A percentile compares a stretch with the other conserved stretches of the same genome.
Evolutionary conservation across 2,113 vertebrate genomes (phyloP).

Genomic region (Camelus bactrianus): DNA sequence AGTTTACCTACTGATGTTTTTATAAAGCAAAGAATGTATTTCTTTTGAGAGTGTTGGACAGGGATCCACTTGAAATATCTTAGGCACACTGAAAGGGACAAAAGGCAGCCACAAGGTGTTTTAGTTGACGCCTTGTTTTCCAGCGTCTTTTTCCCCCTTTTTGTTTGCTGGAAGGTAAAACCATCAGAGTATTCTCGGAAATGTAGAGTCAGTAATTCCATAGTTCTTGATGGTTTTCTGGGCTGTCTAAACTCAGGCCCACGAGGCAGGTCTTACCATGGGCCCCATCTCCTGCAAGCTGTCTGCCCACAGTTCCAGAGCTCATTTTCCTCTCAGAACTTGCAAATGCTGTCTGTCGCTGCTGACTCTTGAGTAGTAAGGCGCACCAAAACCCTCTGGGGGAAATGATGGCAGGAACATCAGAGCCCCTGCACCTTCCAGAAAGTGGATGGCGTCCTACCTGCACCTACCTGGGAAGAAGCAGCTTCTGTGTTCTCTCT

Average conservation of each 20-base stretch:
- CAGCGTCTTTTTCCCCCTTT: background rate
- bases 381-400: background rate
- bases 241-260: slow-evolving; percentile 31
- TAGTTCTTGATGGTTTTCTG: background rate
- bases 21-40: background rate
- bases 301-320: slow-evolving; percentile 55
- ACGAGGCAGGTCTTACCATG: slow-evolving; percentile 37
- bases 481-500: too few species aligned
- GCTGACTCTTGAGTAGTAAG: background rate
- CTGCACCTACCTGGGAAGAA: fast-evolving
- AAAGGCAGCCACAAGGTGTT: background rate
- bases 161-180: background rate
- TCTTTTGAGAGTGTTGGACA: background rate
- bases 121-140: background rate
- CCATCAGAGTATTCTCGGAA: background rate
- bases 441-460: background rate
- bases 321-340: slow-evolving; percentile 51
- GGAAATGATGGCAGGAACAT: fast-evolving
- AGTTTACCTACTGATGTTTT: background rate
- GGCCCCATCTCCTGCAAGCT: background rate
- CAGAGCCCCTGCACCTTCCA: background rate
- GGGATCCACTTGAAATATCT: background rate
- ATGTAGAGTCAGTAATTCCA: slow-evolving; percentile 33
- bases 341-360: background rate
- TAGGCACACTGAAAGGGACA: background rate